Evolutionary conservation across 1,140 invertebrate species (phyloP), one percentile per base, ranked within the genome.

Genomic region (Calycopis cecrops): DNA sequence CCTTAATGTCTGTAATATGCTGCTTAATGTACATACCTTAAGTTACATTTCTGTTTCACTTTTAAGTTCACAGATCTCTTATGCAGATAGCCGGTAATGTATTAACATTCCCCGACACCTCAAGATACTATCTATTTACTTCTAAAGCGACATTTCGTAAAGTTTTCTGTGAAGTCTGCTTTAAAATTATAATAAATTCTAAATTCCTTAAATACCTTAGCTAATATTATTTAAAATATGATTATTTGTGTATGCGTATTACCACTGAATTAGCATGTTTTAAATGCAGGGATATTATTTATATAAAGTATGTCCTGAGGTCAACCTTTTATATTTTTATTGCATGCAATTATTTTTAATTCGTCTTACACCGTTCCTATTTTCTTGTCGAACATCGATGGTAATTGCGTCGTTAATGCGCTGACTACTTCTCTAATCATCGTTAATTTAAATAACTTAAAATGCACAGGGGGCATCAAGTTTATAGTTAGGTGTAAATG

Each of bases 41-140:
- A 12, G 40, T 44, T 16, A 18, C 9, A 16, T 44, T 44, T 44
- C 8, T 18, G 40, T 44, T 44, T 44, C 40, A 44, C 40, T 44
- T 16, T 44, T 44, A 16, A 44, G 14, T 44, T 44, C 17, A 44
- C 17, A 44, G 40, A 44, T 44, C 14, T 44, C 17, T 44, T 44
- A 44, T 44, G 40, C 17, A 44, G 40, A 44, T 16, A 44, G 16
- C 14, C 8, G 40, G 14, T 16, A 16, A 44, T 44, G 40, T 44
- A 44, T 16, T 44, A 28, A 17, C 40, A 16, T 44, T 44, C 40
- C 40, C 17, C 14, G 14, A 44, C 40, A 44, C 40, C 40, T 44
- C 8, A 16, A 40, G 38, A 40, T 40, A 12, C 11, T 12, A 40
- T 40, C 38, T 12, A 40, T 12, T 40, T 40, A 40, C n/a, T n/a